Evolutionary conservation across 2,888 invertebrate genomes (phyloP), one percentile per base, ranked within the genome.

Genomic region (Sarcophaga carnaria): DNA sequence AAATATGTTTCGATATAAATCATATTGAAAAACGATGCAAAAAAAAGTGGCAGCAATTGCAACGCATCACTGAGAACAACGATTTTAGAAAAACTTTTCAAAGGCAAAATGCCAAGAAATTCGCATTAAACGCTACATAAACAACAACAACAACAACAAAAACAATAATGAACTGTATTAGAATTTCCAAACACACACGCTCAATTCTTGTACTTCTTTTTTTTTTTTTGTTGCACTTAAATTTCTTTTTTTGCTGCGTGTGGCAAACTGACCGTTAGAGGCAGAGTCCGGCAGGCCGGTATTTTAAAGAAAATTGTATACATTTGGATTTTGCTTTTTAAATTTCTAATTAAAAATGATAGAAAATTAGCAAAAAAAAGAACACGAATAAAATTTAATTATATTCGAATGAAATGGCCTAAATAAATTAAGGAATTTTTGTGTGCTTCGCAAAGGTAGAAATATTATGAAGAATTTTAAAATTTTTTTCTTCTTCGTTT

Each of bases 61-160:
- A 81, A 87, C 67, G 87, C 87, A 84, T 84, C 81, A 79, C 76
- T 72, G 76, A 66, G 69, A 78, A 76, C 78, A 81, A 79, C 72
- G 54, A 81, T 25, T 63, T 69, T 64, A 74, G 10, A 67, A 78
- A 72, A 63, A 45, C 10, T 12, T 54, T 54, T 54, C 37, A 49
- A 82, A 75, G 87, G 87, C 87, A 87, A 84, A 87, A 71, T 82
- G 87, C 87, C 87, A 87, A 84, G 67, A 78, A 72, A 80, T 64
- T 85, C 71, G 47, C 80, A 85, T 85, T 80, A 78, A 83, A 84
- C 75, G 74, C n/a, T 75, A 82, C 78, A 85, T 79, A 81, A 78
- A 87, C 64, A 84, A 76, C 71, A 82, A 80, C 37, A 78, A 78
- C 25, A 72, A 49, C 67, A 72, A 74, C 20, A 47, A 76, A 17